Evolutionary conservation across 2,888 invertebrate species (phyloP).

Genomic region (Leptopilina drosophilae): DNA sequence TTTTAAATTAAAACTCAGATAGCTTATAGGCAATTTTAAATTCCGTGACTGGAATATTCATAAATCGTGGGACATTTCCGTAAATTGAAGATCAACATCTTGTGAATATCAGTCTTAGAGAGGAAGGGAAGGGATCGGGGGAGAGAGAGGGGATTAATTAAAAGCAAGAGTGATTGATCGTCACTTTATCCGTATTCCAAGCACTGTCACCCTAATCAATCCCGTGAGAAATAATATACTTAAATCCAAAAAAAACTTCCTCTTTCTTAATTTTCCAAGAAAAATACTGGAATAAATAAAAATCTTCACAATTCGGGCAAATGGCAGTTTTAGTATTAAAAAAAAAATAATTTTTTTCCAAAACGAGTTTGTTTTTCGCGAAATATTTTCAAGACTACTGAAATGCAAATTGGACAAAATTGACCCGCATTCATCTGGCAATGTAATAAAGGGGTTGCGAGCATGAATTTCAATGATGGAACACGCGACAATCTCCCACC

Average conservation of each 20-base stretch:
- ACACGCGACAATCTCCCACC: background rate
- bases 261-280: too few relatives aligned
- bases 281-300: too few relatives aligned
- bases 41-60: conserved; percentile 25
- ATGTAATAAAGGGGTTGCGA: conserved; percentile 3
- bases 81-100: background rate
- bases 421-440: background rate
- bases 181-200: conserved; percentile 26
- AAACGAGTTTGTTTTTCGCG: too few relatives aligned
- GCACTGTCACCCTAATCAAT: conserved; percentile 14
- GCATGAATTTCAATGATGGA: conserved; percentile 14
- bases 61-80: conserved; percentile 4
- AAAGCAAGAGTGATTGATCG: conserved; percentile 32
- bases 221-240: background rate
- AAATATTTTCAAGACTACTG: background rate
- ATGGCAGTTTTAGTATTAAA: too few relatives aligned
- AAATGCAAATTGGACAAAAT: background rate
- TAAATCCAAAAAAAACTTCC: too few relatives aligned
- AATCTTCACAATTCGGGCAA: too few relatives aligned
- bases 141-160: conserved; percentile 12
- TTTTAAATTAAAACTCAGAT: background rate
- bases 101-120: conserved; percentile 16
- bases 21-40: background rate
- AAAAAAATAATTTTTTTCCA: too few relatives aligned
- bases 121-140: too few relatives aligned